Evolutionary conservation across 2,797 vertebrate genomes (phyloP).

Genomic region (Anabacerthia variegaticeps): DNA sequence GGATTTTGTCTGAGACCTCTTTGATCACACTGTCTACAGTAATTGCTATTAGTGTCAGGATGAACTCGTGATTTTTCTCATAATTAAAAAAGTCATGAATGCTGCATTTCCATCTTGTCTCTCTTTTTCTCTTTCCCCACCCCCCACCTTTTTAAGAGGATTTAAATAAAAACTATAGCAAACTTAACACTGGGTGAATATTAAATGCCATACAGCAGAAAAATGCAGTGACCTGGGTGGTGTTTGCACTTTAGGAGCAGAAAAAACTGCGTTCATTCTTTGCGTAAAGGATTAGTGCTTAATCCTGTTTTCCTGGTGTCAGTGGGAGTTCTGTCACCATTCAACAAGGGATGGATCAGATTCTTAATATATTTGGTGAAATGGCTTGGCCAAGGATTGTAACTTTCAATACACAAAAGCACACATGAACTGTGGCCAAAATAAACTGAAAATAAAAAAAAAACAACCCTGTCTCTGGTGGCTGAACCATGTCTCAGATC

Average conservation of each 20-base stretch:
- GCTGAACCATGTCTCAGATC: background rate
- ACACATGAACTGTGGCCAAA: background rate
- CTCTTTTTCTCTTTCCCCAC: too few species aligned
- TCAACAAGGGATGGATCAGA: background rate
- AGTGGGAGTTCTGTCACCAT: slow-evolving; percentile 5
- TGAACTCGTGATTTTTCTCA: background rate
- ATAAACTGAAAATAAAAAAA: slow-evolving; percentile 9
- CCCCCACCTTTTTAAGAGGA: background rate
- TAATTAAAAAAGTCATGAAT: background rate
- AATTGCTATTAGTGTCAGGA: background rate
- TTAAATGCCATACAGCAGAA: background rate
- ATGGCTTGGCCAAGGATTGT: background rate
- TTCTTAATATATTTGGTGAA: background rate
- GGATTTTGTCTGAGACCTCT: background rate
- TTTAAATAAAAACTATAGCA: background rate
- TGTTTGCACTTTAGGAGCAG: background rate
- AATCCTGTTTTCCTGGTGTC: slow-evolving; percentile 33
- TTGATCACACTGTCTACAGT: background rate
- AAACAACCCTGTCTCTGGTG: background rate
- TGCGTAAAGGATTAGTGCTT: slow-evolving; percentile 12
- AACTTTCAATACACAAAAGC: background rate
- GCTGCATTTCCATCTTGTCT: background rate
- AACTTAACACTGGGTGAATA: background rate
- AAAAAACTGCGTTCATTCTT: background rate
- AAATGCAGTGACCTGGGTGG: background rate